These are phyloP conservation scores for Patella caerulea DNA, from an alignment of 2,888 invertebrate genomes.

Conservation along the genomic window DNA sequence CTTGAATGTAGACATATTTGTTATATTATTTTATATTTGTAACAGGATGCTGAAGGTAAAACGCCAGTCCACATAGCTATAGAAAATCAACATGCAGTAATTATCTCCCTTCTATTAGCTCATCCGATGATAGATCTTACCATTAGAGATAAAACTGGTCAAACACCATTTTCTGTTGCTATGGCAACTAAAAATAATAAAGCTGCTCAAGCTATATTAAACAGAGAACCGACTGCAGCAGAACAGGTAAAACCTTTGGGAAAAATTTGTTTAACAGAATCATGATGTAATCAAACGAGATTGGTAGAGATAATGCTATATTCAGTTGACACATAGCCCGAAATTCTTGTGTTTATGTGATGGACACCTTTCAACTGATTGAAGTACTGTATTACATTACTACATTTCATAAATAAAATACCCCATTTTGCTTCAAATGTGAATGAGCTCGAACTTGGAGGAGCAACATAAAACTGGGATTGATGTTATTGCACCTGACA, in stretches of 20 bases:
- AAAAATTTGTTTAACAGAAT: no score
- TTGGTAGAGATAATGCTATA: no score
- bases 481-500: no score
- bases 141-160: slow-evolving; percentile 85
- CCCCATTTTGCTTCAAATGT: no score
- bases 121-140: slow-evolving; percentile 89
- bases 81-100: slow-evolving; percentile 89
- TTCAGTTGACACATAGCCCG: no score
- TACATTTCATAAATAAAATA: no score
- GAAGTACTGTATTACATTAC: no score
- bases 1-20: neutral
- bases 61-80: slow-evolving; percentile 94
- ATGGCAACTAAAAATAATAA: slow-evolving; percentile 90
- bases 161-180: slow-evolving; percentile 93
- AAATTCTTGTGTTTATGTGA: no score
- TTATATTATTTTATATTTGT: slow-evolving; percentile 4
- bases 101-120: slow-evolving; percentile 87
- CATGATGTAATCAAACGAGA: no score
- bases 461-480: no score
- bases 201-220: slow-evolving; percentile 91
- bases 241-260: slow-evolving; percentile 81
- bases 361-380: no score
- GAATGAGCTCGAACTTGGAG: no score
- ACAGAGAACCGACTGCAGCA: slow-evolving; percentile 91
- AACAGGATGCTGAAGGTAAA: slow-evolving; percentile 87